Evolutionary conservation across 2,797 vertebrate species (phyloP).

Genomic region (Echiichthys vipera): DNA sequence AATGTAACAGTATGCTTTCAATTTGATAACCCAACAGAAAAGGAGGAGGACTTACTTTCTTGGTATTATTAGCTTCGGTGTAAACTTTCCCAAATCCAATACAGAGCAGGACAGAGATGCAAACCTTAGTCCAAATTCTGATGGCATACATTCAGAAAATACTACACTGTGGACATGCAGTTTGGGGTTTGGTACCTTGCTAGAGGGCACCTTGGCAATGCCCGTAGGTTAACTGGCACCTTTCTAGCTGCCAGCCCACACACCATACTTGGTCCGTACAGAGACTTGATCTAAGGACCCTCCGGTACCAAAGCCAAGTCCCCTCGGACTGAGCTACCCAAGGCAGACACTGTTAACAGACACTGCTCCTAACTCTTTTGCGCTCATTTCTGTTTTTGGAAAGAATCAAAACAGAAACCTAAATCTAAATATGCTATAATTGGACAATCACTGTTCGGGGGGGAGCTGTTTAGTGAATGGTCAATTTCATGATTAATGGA

Average conservation of each 20-base stretch:
- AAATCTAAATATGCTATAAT: conserved; percentile 6
- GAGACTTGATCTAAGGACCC: no score
- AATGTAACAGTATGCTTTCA: background rate
- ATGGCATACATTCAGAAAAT: background rate
- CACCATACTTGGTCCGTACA: no score
- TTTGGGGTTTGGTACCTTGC: no score
- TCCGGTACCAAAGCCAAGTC: no score
- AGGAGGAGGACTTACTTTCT: background rate
- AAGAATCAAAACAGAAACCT: background rate
- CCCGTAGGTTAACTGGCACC: no score
- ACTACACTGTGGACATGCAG: background rate
- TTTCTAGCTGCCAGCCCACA: no score
- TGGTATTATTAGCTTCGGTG: background rate
- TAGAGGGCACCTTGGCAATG: no score
- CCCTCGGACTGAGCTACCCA: no score
- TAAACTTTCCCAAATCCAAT: conserved; percentile 22
- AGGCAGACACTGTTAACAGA: background rate
- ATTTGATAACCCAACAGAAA: background rate
- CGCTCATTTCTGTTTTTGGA: background rate
- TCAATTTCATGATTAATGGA: conserved; percentile 36
- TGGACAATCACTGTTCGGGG: background rate
- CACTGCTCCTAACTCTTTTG: background rate
- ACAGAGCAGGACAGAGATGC: background rate
- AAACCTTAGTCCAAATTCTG: background rate
- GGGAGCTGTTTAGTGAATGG: background rate